Evolutionary conservation across 1,140 invertebrate genomes (phyloP).

Genomic region (Temnothorax nylanderi): DNA sequence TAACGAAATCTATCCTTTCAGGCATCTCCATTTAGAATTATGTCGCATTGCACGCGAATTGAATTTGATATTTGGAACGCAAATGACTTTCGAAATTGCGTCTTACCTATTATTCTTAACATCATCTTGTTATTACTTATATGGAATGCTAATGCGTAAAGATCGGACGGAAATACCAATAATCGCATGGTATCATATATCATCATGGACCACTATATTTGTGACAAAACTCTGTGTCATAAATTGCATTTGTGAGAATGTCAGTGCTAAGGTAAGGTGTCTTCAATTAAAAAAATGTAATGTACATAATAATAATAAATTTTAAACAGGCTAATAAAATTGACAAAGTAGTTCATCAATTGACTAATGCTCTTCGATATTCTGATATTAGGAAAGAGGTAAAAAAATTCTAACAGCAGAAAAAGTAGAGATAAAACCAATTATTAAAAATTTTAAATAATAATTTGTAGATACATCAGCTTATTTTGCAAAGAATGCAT

Average conservation of each 20-base stretch:
- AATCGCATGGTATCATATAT: no score
- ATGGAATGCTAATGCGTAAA: no score
- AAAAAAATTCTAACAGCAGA: background rate
- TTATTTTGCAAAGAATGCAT: background rate
- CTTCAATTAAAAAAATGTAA: no score
- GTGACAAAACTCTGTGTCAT: background rate
- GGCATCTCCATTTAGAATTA: constrained; percentile 22
- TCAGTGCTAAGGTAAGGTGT: no score
- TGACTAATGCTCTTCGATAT: background rate
- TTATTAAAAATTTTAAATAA: background rate
- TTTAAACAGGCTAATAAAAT: background rate
- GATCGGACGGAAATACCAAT: no score
- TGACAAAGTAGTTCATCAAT: background rate
- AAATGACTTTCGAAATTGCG: background rate
- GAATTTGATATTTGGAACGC: constrained; percentile 8
- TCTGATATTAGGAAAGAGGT: constrained; percentile 2
- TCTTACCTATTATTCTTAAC: background rate
- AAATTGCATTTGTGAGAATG: background rate
- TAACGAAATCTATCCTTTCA: background rate
- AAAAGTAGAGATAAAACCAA: background rate
- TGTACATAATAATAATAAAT: background rate
- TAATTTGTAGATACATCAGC: background rate
- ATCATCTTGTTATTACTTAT: background rate
- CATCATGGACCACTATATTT: no score
- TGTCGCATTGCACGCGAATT: constrained; percentile 1